Percentiles rank a stretch among this genome's conserved stretches.
These are phyloP conservation scores for Pristionchus entomophagus DNA, from an alignment of 2,888 invertebrate genomes.

Conservation along the genomic window DNA sequence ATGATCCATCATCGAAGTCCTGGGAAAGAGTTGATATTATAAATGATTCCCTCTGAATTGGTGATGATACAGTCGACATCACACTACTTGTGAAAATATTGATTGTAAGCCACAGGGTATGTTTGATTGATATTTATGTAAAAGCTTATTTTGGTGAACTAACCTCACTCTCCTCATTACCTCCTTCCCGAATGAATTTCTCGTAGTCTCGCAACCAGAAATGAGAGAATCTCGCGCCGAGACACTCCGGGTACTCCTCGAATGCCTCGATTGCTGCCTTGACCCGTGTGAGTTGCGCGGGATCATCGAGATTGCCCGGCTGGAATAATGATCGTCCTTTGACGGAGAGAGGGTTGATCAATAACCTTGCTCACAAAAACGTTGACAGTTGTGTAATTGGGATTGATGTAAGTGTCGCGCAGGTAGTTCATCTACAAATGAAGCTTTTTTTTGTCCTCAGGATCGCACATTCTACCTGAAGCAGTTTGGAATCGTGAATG, in stretches of 20 bases:
- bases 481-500: conserved; percentile 65
- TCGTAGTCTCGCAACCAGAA: conserved; percentile 68
- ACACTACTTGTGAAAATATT: no score
- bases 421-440: conserved; percentile 65
- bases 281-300: conserved; percentile 54
- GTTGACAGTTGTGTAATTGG: conserved; percentile 69
- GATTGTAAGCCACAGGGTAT: no score
- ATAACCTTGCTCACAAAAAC: conserved; percentile 69
- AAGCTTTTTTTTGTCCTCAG: no score
- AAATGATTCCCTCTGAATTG: no score
- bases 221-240: conserved; percentile 69
- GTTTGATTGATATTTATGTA: no score
- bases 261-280: conserved; percentile 62
- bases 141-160: no score
- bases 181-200: conserved; percentile 51
- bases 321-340: conserved; percentile 44
- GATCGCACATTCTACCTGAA: conserved; percentile 56
- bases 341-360: not conserved
- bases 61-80: no score
- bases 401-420: conserved; percentile 67
- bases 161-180: conserved; percentile 49
- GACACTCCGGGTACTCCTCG: conserved; percentile 65
- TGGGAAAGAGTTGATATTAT: not conserved
- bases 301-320: conserved; percentile 66
- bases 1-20: conserved; percentile 1